Base-by-base conservation (phyloP, 1,140 invertebrate genomes). In the Wiebesia pumilae region DNA sequence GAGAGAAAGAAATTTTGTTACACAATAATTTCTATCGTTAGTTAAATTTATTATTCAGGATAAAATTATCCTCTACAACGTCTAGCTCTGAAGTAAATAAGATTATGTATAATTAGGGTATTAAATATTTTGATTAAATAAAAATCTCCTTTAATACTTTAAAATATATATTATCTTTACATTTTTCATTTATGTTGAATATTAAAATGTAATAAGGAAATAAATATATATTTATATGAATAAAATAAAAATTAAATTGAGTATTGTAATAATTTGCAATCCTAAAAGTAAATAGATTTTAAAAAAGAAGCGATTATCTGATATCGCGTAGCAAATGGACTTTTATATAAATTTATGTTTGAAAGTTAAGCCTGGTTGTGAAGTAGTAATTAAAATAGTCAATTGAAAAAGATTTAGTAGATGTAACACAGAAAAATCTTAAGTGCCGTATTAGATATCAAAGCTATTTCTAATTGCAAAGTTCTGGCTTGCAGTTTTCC, bases 301-400 rank as follows among this genome's bases (percentile, higher is more conserved):
- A 65, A 77, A 62, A n/a, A 38, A 10, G 16, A 62, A n/a, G 24
- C n/a, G 24, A 40, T 67, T 81, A 67, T 67, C 0, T 33, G 33
- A 69, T 69, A 35, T 69, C 58, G 47, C 30, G 30, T 54, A 14
- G n/a, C n/a, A 69, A 81, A 81, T 81, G 40, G 67, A 65, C 58
- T 65, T 24, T 81, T 81, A 65, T 67, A 35, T 54, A 81, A 47
- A 1, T 69, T 38, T 3, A 38, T n/a, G n/a, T 81, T 67, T 43
- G 38, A 47, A 40, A 65, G 24, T 30, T 81, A 81, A 81, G 21
- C 16, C 38, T 24, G 62, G 58, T 69, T 69, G 58, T 47, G n/a
- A 27, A 69, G 43, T 12, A 27, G 38, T 27, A 40, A 81, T 81
- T 81, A 30, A 81, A n/a, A 81, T 81, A 67, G 80, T 81, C 40